phyloP scores from a whole-genome alignment of 1,140 invertebrate genomes.

The Diabrotica virgifera region DNA sequence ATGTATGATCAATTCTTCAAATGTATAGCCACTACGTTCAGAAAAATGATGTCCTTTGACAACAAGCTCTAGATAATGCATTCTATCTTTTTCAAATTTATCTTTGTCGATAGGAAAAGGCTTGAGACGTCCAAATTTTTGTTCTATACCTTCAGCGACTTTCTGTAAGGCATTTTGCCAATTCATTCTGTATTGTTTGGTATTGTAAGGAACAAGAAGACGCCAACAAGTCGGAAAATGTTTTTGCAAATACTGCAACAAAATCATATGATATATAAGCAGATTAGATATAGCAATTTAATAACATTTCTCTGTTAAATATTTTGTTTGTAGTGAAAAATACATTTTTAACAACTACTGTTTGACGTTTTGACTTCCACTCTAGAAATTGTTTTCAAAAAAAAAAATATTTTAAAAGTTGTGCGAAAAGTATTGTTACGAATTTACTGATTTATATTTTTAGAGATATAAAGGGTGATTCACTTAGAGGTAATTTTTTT shows the following conservation, averaged over 20 bases:
- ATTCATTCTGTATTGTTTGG: conserved; percentile 53
- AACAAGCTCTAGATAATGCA: conserved; percentile 55
- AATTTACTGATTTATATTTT: no score
- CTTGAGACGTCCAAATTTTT: conserved; percentile 58
- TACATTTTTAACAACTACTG: no score
- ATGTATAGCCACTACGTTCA: conserved; percentile 41
- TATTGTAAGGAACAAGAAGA: conserved; percentile 42
- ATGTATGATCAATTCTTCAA: conserved; percentile 42
- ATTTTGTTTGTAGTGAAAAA: no score
- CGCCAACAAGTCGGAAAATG: conserved; percentile 53
- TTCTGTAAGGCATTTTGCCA: conserved; percentile 54
- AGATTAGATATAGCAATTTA: background rate
- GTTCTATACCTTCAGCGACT: conserved; percentile 60
- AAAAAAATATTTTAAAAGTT: no score
- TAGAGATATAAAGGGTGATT: no score
- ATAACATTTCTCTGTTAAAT: no score
- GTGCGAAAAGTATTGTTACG: no score
- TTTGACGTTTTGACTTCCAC: no score
- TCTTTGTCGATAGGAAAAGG: conserved; percentile 55
- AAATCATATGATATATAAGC: conserved; percentile 12
- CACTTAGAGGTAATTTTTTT: no score
- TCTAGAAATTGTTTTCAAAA: no score
- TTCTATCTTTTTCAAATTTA: conserved; percentile 55
- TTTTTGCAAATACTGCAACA: conserved; percentile 52
- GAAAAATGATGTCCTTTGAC: conserved; percentile 55